These are phyloP conservation scores for Anastrepha ludens DNA, from an alignment of 1,140 invertebrate species.

Conservation along the genomic window DNA sequence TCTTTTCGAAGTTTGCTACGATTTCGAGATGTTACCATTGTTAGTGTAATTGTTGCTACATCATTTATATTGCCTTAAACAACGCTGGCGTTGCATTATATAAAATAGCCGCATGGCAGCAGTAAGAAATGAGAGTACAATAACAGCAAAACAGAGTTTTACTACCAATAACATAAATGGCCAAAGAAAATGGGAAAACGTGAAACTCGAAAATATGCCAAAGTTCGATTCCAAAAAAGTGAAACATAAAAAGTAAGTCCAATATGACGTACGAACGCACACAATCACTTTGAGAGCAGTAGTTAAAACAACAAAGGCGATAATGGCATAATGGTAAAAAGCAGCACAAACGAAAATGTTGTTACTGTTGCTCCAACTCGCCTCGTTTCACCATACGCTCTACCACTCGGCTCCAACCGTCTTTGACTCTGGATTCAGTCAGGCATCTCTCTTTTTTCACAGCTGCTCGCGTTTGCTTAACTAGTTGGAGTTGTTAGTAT, in stretches of 20 bases:
- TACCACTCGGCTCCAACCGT: background rate
- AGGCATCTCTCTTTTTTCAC: slow-evolving; percentile 19
- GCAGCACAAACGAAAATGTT: background rate
- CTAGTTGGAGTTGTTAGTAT: background rate
- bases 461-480: background rate
- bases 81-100: background rate
- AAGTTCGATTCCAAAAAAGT: slow-evolving; percentile 4
- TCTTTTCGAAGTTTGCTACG: background rate
- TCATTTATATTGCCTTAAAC: background rate
- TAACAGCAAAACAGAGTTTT: background rate
- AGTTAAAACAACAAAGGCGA: slow-evolving; percentile 11
- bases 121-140: background rate
- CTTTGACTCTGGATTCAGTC: background rate
- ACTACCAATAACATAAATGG: slow-evolving; percentile 23
- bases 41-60: background rate
- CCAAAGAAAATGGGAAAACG: slow-evolving; percentile 39
- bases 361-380: slow-evolving; percentile 6
- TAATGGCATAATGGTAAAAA: background rate
- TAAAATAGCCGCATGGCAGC: background rate
- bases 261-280: slow-evolving; percentile 39
- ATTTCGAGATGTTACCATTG: slow-evolving; percentile 8
- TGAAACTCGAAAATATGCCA: slow-evolving; percentile 28
- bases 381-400: background rate
- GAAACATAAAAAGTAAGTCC: background rate
- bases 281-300: slow-evolving; percentile 45